phyloP scores from a whole-genome alignment of 2,888 invertebrate species.

The Calliopum simillimum region DNA sequence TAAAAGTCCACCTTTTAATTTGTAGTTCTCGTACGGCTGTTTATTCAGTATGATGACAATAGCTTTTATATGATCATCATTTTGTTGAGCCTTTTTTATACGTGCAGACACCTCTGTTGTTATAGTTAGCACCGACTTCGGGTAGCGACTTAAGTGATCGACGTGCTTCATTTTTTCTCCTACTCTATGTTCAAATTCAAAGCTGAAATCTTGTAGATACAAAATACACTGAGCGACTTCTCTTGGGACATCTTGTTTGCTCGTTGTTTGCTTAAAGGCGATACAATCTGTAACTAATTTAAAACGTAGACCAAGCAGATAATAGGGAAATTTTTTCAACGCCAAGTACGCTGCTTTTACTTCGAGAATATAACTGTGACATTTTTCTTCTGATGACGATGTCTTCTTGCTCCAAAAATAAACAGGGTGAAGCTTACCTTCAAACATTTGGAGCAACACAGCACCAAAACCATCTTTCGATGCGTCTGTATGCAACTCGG shows the following conservation, averaged over 20 bases:
- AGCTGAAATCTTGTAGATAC: constrained; percentile 34
- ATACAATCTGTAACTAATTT: constrained; percentile 37
- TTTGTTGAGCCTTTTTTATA: constrained; percentile 33
- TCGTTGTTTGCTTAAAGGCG: constrained; percentile 35
- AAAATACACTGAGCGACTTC: constrained; percentile 40
- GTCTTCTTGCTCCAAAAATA: constrained; percentile 32
- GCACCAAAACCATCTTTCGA: constrained; percentile 41
- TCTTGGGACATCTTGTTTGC: constrained; percentile 32
- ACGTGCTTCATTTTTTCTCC: constrained; percentile 27
- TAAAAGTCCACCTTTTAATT: constrained; percentile 34
- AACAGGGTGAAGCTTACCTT: constrained; percentile 21
- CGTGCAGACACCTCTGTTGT: not conserved
- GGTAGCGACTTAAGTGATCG: constrained; percentile 32
- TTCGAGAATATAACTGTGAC: constrained; percentile 47
- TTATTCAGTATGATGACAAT: constrained; percentile 32
- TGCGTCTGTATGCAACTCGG: constrained; percentile 43
- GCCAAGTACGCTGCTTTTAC: constrained; percentile 47
- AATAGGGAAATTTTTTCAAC: constrained; percentile 47
- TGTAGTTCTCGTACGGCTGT: constrained; percentile 36
- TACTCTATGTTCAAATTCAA: constrained; percentile 23
- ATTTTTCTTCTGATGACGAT: constrained; percentile 3
- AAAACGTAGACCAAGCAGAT: constrained; percentile 43
- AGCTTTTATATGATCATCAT: constrained; percentile 33
- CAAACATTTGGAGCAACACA: constrained; percentile 32
- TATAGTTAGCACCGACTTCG: constrained; percentile 8